phyloP scores from a whole-genome alignment of 2,797 vertebrate genomes.

The Poecile montanus region DNA sequence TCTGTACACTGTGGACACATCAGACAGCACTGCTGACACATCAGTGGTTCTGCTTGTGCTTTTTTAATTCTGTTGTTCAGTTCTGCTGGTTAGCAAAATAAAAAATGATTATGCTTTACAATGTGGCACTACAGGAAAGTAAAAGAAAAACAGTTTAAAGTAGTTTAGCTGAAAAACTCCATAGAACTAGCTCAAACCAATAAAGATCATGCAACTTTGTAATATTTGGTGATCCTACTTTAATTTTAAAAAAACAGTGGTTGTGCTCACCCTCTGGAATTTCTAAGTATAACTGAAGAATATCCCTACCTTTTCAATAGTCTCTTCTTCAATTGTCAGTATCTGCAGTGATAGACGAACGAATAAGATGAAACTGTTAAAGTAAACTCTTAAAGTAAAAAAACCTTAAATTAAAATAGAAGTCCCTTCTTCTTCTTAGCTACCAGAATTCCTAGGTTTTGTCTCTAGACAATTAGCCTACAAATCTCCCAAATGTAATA shows the following conservation, averaged over 20 bases:
- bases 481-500: not conserved
- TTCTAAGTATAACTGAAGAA: not conserved
- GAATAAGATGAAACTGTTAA: too few relatives aligned
- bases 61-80: not conserved
- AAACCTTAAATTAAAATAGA: not conserved
- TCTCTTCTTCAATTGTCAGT: not conserved
- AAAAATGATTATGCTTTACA: not conserved
- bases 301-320: not conserved
- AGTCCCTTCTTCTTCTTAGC: not conserved
- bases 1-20: not conserved
- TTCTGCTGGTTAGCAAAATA: slow-evolving; percentile 5
- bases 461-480: not conserved
- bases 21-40: not conserved
- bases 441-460: not conserved
- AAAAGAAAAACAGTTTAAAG: not conserved
- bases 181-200: not conserved
- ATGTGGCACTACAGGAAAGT: not conserved
- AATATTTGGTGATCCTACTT: not conserved
- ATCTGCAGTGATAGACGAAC: not conserved
- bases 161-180: not conserved
- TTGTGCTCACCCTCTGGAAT: not conserved
- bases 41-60: not conserved
- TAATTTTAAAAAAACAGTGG: not conserved
- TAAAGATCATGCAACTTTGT: not conserved
- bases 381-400: not conserved